Conservation (phyloP, 2,113 vertebrate species). For the Heterocephalus glaber region DNA sequence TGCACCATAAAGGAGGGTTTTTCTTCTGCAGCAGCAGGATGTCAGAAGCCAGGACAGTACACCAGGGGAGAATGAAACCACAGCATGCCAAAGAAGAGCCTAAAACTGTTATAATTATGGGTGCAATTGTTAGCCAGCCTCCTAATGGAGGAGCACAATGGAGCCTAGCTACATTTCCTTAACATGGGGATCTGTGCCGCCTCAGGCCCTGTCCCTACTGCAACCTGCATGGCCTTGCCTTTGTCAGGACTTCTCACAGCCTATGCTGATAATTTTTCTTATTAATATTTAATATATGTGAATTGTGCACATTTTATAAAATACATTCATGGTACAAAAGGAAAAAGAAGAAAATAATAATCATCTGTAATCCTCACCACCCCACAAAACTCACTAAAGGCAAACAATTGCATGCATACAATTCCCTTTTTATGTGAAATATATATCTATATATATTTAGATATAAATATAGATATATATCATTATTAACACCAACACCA, state of each 20-base stretch:
- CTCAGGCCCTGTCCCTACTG: background rate
- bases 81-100: background rate
- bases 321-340: slow-evolving; percentile 24
- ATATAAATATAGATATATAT: background rate
- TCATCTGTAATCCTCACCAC: background rate
- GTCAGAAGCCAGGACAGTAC: background rate
- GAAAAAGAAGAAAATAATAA: slow-evolving; percentile 49
- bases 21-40: slow-evolving; percentile 1
- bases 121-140: slow-evolving; percentile 45
- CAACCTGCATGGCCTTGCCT: background rate
- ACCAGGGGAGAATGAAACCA: slow-evolving; percentile 14
- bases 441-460: no score
- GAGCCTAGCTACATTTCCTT: slow-evolving; percentile 49
- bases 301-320: slow-evolving; percentile 41
- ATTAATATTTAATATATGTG: slow-evolving; percentile 59
- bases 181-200: background rate
- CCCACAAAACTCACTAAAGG: background rate
- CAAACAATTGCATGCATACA: background rate
- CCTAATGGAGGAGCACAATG: slow-evolving; percentile 45
- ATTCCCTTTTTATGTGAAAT: background rate
- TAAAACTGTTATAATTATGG: slow-evolving; percentile 63
- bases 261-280: background rate
- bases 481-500: background rate
- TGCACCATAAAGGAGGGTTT: background rate
- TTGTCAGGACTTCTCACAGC: background rate